Conservation (phyloP, 2,888 invertebrate species). For the Perithous albicinctus region DNA sequence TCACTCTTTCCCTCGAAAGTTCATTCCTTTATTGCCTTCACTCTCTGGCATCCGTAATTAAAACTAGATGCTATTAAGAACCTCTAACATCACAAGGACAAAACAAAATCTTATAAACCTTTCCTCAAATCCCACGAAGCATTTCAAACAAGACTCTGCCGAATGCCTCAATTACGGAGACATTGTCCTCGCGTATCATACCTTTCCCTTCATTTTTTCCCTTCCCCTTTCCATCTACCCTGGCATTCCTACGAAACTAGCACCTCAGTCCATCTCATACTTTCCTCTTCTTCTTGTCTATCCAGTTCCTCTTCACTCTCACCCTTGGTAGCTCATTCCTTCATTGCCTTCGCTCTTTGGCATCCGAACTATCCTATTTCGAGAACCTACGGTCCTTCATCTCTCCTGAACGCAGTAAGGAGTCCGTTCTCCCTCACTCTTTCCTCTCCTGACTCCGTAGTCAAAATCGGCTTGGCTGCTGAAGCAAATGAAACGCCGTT, state of each 20-base stretch:
- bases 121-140: background rate
- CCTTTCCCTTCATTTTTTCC: conserved; percentile 20
- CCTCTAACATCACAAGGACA: background rate
- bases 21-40: conserved; percentile 29
- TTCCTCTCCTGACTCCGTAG: conserved; percentile 40
- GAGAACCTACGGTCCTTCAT: conserved; percentile 31
- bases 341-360: conserved; percentile 32
- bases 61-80: too few species aligned
- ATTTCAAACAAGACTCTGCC: background rate
- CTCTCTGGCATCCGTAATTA: conserved; percentile 40
- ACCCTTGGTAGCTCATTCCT: conserved; percentile 19
- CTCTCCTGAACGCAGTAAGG: background rate
- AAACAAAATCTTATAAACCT: background rate
- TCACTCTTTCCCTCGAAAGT: background rate
- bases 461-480: conserved; percentile 66
- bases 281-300: background rate
- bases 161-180: conserved; percentile 25
- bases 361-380: conserved; percentile 53
- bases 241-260: background rate
- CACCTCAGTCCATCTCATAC: background rate
- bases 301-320: background rate
- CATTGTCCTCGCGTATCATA: background rate
- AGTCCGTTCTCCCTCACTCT: background rate
- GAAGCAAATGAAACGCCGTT: conserved; percentile 62
- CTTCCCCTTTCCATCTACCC: background rate